Evolutionary conservation across 2,113 vertebrate species (phyloP).

Genomic region (Irena cyanogastra): DNA sequence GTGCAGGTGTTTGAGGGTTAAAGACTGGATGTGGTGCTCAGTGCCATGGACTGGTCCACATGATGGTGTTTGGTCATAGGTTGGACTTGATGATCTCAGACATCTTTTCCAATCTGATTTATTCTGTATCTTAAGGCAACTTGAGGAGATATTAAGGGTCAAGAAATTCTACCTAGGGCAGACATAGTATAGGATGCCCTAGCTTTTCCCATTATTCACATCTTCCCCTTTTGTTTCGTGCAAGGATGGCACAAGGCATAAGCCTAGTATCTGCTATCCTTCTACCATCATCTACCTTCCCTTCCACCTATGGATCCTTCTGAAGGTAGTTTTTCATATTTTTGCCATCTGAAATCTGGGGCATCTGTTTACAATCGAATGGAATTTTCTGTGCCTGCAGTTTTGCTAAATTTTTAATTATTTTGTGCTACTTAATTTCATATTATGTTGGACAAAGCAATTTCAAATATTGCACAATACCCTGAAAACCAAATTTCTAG

Average conservation of each 20-base stretch:
- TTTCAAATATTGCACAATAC: neutral
- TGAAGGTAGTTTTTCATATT: neutral
- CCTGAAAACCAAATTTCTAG: neutral
- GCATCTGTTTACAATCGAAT: neutral
- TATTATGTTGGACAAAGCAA: neutral
- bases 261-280: neutral
- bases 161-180: neutral
- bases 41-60: too few species aligned
- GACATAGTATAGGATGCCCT: neutral
- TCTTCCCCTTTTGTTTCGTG: neutral
- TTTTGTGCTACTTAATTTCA: neutral
- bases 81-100: neutral
- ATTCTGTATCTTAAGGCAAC: neutral
- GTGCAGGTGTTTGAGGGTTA: neutral
- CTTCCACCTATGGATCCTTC: neutral
- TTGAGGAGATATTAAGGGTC: neutral
- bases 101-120: neutral
- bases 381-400: neutral
- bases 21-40: neutral
- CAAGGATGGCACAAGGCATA: neutral
- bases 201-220: neutral
- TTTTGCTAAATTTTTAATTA: neutral
- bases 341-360: neutral
- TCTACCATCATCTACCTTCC: neutral
- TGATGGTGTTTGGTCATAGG: neutral